Evolutionary conservation across 2,113 vertebrate genomes (phyloP).

Genomic region (Erpornis zantholeuca): DNA sequence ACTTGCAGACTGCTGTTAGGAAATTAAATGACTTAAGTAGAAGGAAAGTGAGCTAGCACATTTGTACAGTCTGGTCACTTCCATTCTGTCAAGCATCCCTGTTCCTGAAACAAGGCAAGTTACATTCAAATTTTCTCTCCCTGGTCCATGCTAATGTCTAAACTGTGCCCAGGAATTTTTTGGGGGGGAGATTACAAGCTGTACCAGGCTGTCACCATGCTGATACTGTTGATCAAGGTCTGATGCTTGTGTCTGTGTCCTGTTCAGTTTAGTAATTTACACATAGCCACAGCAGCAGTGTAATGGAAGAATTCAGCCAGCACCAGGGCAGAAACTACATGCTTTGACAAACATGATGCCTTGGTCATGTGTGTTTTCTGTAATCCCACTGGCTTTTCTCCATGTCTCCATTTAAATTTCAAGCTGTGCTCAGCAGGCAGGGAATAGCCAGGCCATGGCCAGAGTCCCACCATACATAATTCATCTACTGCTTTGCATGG

Average conservation of each 20-base stretch:
- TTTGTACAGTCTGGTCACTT: not conserved
- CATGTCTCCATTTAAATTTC: not conserved
- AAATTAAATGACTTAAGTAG: not conserved
- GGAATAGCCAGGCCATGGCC: not conserved
- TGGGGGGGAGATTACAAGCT: fast-evolving
- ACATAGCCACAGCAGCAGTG: not conserved
- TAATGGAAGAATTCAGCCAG: not conserved
- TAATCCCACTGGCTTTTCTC: not conserved
- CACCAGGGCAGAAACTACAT: not conserved
- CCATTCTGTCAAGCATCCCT: not conserved
- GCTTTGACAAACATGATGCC: not conserved
- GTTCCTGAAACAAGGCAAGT: not conserved
- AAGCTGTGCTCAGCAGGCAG: not conserved
- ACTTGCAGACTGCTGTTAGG: not conserved
- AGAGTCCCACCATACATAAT: not conserved
- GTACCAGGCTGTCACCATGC: not conserved
- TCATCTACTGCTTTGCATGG: not conserved
- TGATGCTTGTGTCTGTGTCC: not conserved
- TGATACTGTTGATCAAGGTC: not conserved
- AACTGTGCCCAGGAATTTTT: not conserved
- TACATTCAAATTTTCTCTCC: not conserved
- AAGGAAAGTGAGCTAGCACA: not conserved
- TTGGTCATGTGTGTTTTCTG: not conserved
- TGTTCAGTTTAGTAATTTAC: not conserved
- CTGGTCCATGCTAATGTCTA: not conserved